A percentile compares a stretch with the other conserved stretches of the same genome.
Evolutionary conservation across 2,888 invertebrate species (phyloP).

Genomic region (Scaeva pyrastri): DNA sequence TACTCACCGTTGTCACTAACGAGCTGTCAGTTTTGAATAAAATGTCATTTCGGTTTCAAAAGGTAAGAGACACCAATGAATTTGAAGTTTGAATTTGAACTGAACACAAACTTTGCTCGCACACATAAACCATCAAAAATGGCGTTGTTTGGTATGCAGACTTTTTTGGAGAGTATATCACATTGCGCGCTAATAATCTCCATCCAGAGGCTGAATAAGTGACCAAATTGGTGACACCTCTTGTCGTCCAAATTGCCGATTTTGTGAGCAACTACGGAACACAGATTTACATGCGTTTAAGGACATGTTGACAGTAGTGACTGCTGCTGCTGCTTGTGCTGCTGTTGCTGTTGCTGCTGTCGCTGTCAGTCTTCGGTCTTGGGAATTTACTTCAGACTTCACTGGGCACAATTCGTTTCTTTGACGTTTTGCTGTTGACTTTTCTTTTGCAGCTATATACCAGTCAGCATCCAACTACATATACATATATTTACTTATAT

Average conservation of each 20-base stretch:
- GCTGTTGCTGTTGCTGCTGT: slow-evolving; percentile 40
- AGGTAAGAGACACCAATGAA: slow-evolving; percentile 22
- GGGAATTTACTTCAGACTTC: slow-evolving; percentile 2
- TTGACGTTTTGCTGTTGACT: slow-evolving; percentile 9
- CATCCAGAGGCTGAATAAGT: slow-evolving; percentile 72
- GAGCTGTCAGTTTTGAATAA: slow-evolving; percentile 54
- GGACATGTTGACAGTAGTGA: slow-evolving; percentile 58
- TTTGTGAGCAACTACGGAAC: slow-evolving; percentile 66
- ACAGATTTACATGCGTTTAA: slow-evolving; percentile 70
- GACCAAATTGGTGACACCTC: slow-evolving; percentile 74
- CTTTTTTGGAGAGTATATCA: slow-evolving; percentile 53
- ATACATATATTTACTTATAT: background rate
- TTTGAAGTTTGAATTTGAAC: slow-evolving; percentile 2
- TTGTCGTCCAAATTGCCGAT: slow-evolving; percentile 53
- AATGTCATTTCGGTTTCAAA: slow-evolving; percentile 40
- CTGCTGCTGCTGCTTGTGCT: slow-evolving; percentile 43
- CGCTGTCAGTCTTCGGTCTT: slow-evolving; percentile 37
- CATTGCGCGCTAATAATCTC: slow-evolving; percentile 76
- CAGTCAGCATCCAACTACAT: background rate
- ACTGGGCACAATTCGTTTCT: slow-evolving; percentile 23
- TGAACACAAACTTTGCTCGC: background rate
- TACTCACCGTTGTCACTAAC: slow-evolving; percentile 11
- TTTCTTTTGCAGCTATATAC: background rate
- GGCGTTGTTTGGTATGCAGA: slow-evolving; percentile 45
- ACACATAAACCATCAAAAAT: slow-evolving; percentile 49